phyloP scores from a whole-genome alignment of 2,113 vertebrate genomes.

The Micronycteris hirsuta region DNA sequence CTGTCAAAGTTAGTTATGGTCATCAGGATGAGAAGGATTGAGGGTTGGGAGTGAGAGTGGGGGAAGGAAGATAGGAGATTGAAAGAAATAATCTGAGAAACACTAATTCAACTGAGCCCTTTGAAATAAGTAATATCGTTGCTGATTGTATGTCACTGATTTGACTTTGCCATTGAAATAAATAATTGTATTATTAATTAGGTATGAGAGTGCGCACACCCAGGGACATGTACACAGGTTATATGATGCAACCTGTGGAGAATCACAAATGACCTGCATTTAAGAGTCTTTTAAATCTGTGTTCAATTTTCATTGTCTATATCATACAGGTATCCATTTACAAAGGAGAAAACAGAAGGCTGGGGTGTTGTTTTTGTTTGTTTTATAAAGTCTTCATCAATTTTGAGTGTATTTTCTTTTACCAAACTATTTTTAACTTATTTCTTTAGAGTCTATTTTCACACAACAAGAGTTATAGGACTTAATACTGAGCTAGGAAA shows the following conservation, averaged over 20 bases:
- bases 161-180: neutral
- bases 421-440: neutral
- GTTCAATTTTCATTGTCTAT: slow-evolving; percentile 25
- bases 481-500: neutral
- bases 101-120: neutral
- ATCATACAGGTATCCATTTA: neutral
- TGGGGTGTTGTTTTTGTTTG: neutral
- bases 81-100: neutral
- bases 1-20: neutral
- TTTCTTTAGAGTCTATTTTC: slow-evolving; percentile 2
- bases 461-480: neutral
- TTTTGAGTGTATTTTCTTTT: slow-evolving; percentile 3
- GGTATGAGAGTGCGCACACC: neutral
- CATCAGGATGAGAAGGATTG: neutral
- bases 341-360: neutral
- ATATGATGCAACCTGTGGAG: neutral
- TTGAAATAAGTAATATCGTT: slow-evolving; percentile 29
- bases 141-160: neutral
- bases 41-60: neutral
- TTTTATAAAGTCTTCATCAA: slow-evolving; percentile 21
- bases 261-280: neutral
- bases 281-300: slow-evolving; percentile 15
- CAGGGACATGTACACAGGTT: neutral
- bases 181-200: slow-evolving; percentile 18
- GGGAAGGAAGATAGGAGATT: neutral